These are phyloP conservation scores for Dermatemys mawii DNA, from an alignment of 2,113 vertebrate genomes.

Conservation along the genomic window DNA sequence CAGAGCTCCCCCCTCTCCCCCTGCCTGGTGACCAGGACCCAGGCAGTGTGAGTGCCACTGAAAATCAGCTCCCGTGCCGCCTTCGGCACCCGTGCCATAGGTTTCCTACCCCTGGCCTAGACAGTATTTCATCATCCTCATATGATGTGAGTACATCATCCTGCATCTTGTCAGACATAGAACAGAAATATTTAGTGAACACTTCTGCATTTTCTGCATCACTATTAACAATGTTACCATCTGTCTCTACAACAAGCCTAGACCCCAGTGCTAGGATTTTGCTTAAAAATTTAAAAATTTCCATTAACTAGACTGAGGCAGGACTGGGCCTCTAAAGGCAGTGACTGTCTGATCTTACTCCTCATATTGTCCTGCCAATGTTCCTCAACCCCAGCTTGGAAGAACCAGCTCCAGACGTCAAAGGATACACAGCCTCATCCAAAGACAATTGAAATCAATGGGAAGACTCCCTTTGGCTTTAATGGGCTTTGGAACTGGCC, in stretches of 20 bases:
- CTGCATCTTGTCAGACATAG: neutral
- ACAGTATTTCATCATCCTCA: neutral
- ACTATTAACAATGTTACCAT: neutral
- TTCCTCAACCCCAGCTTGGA: neutral
- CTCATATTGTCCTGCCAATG: accelerated
- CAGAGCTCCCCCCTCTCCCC: too few relatives aligned
- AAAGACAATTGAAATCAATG: neutral
- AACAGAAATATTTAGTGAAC: neutral
- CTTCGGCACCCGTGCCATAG: too few relatives aligned
- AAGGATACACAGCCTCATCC: neutral
- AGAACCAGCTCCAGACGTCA: neutral
- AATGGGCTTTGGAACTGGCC: neutral
- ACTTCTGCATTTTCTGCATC: neutral
- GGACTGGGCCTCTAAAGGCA: neutral
- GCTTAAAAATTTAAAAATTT: neutral
- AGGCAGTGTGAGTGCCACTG: too few relatives aligned
- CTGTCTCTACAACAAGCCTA: neutral
- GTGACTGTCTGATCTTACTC: neutral
- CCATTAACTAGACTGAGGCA: neutral
- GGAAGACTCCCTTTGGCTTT: neutral
- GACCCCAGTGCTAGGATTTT: neutral
- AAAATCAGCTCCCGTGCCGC: too few relatives aligned
- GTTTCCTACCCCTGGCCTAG: too few relatives aligned
- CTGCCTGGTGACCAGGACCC: too few relatives aligned
- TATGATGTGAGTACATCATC: neutral